Evolutionary conservation across 2,797 vertebrate genomes (phyloP), one percentile per base, ranked within the genome.

Genomic region (Botia kubotai): DNA sequence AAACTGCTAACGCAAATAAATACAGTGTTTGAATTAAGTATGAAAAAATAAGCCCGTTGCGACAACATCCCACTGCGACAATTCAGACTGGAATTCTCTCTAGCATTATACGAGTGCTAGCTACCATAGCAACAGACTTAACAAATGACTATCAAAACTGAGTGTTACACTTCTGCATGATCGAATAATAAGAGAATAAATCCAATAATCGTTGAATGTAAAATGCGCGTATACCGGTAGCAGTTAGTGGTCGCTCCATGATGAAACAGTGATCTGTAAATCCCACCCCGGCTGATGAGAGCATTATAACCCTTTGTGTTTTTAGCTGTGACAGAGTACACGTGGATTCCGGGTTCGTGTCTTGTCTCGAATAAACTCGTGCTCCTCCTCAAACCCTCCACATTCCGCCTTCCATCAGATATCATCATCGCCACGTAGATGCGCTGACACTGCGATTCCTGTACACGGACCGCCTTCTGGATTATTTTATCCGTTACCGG

Each of bases 271-370:
- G 26, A 33, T 65, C 26, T 16, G 62, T 36, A 8, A n/a, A 17
- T 8, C 26, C 76, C 36, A 36, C 39, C 55, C 50, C 67, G 67
- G 67, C 67, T 10, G 55, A 63, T 12, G 43, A 62, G 46, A 39
- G 57, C 62, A n/a, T 76, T 26, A 13, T 14, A 29, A n/a, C 16
- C 19, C 23, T 19, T 23, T 75, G 4, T 75, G 4, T 81, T 58
- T 48, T 79, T 58, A 50, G 53, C 43, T 33, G 19, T 80, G 52
- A 72, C 68, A 4, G 73, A 23, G 21, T 77, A 72, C 82, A 81
- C 82, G 82, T 81, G 78, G 73, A 84, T 60, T 76, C 76, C 67
- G 58, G 16, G 68, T 73, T 68, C 82, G 78, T 80, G 77, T 73
- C 82, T 60, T 26, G 29, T 23, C 2, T 29, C 60, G 71, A 17